A percentile compares a stretch with the other conserved stretches of the same genome.
phyloP scores from a whole-genome alignment of 2,113 vertebrate species.

The Hiodon alosoides region DNA sequence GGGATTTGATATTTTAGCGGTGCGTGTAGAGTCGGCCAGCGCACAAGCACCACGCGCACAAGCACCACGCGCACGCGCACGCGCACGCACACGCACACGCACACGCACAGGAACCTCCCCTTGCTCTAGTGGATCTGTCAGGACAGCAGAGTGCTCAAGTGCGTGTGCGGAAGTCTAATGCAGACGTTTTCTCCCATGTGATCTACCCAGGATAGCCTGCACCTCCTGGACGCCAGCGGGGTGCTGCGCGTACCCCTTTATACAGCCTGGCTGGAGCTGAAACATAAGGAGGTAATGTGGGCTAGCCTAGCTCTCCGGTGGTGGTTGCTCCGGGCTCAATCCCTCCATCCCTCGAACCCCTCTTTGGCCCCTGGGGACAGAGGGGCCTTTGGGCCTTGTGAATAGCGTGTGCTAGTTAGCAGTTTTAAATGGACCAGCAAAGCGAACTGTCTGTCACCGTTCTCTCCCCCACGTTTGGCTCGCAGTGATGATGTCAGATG shows the following conservation, averaged over 20 bases:
- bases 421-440: no score
- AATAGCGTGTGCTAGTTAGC: not conserved
- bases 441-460: no score
- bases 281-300: constrained; percentile 63
- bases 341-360: not conserved
- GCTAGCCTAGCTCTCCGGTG: not conserved
- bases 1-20: no score
- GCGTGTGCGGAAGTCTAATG: constrained; percentile 29
- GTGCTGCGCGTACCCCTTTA: constrained; percentile 64
- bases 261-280: constrained; percentile 73
- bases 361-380: not conserved
- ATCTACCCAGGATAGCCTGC: constrained; percentile 64
- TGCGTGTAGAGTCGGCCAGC: no score
- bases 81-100: no score
- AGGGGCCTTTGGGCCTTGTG: not conserved
- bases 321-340: constrained; percentile 9
- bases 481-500: no score
- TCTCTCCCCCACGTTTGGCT: no score
- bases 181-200: constrained; percentile 55
- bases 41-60: no score
- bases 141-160: no score
- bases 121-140: no score
- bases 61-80: no score
- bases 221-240: constrained; percentile 70
- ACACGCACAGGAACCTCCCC: no score